Base-by-base conservation (phyloP, 1,140 invertebrate species). In the Brachionus calyciflorus region DNA sequence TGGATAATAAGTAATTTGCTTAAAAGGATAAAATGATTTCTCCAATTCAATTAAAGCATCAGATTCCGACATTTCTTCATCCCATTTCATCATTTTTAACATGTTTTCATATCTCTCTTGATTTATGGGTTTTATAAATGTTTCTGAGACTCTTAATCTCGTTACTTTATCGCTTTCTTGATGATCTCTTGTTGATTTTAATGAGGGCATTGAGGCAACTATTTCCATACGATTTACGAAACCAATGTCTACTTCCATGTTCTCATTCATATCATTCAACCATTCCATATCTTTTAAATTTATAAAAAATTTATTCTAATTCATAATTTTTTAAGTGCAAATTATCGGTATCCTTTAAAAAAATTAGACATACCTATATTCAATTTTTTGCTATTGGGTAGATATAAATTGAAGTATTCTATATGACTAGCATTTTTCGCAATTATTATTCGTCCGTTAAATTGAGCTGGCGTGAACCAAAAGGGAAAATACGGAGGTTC, bases 391-490 rank as follows among this genome's bases (percentile, higher is more conserved):
- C 81, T 69, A 53, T 49, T 81, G 9, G 83, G 84, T 9, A 85
- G 82, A 79, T 80, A 78, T 78, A 85, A 78, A 44, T 81, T 78
- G 69, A 85, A 85, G 46, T 81, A 78, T 9, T 80, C 10, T n/a
- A 85, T 78, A 26, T 79, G 76, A 28, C 77, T 79, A 2, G 78
- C 76, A 80, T 84, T 80, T 77, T 78, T 78, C 7, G 79, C 75
- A 24, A 85, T 80, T 14, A 82, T 81, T 14, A 84, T 41, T 48
- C 79, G 78, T 12, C 83, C 84, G 3, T 79, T 81, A 75, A 85
- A 85, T 79, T 85, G 84, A 7, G 81, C 82, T 26, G 85, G 85
- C 6, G 84, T 86, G 77, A 84, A 85, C 85, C 85, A 86, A 76
- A 86, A 85, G 77, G 84, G 85, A 69, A 80, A 79, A 40, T 78